Conservation (phyloP, 2,113 vertebrate genomes). For the Muntiacus reevesi region DNA sequence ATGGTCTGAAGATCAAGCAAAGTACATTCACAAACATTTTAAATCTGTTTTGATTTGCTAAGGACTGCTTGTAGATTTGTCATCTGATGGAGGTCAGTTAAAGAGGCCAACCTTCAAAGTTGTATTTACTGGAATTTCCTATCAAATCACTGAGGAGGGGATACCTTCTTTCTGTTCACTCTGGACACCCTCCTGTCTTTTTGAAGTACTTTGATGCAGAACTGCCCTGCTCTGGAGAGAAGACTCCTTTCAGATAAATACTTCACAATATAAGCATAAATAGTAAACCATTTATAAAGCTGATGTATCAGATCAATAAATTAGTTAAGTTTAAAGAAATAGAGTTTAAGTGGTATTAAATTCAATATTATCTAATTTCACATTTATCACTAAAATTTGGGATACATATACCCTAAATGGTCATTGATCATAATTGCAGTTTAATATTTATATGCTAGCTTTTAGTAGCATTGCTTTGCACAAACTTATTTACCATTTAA, state of each 20-base stretch:
- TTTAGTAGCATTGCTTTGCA: slow-evolving; percentile 67
- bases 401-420: slow-evolving; percentile 39
- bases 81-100: slow-evolving; percentile 41
- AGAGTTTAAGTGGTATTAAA: slow-evolving; percentile 55
- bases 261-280: slow-evolving; percentile 23
- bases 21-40: slow-evolving; percentile 52
- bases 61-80: neutral
- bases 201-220: slow-evolving; percentile 34
- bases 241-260: slow-evolving; percentile 3
- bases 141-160: neutral
- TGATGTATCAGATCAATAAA: slow-evolving; percentile 12
- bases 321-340: slow-evolving; percentile 64
- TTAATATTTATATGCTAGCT: slow-evolving; percentile 71
- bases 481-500: slow-evolving; percentile 77
- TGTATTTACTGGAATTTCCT: slow-evolving; percentile 48
- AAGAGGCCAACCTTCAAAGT: slow-evolving; percentile 26
- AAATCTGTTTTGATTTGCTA: slow-evolving; percentile 50
- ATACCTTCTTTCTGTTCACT: slow-evolving; percentile 33
- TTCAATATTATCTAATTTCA: slow-evolving; percentile 67
- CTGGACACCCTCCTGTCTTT: slow-evolving; percentile 25
- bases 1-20: slow-evolving; percentile 57
- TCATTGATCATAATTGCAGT: slow-evolving; percentile 69
- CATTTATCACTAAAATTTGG: slow-evolving; percentile 66
- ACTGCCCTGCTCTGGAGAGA: slow-evolving; percentile 7
- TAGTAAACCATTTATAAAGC: slow-evolving; percentile 47